Evolutionary conservation across 2,113 vertebrate genomes (phyloP), one percentile per base, ranked within the genome.

Genomic region (Rissa tridactyla): DNA sequence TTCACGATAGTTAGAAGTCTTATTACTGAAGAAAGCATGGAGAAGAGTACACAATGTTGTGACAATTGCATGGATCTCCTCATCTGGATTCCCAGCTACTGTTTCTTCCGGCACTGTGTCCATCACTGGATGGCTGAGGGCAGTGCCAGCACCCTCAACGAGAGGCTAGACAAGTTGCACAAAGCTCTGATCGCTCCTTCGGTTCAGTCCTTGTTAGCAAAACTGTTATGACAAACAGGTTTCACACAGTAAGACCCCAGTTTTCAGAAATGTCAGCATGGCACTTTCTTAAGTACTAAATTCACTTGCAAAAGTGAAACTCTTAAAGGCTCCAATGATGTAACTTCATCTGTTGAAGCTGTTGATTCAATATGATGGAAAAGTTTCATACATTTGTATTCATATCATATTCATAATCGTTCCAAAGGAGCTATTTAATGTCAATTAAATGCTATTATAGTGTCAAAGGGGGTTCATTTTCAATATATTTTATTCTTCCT

Each of bases 321-420:
- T 60, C 58, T 91, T 91, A 77, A 71, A 71, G 30, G 19, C 15
- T 71, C n/a, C 80, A 69, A 3, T 26, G 73, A 94, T 52, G 34
- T 69, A 83, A 65, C 70, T 86, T 70, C 6, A 9, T 57, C 76
- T 92, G 49, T 60, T 85, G 57, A 96, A 96, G 79, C 40, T 96
- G 94, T 97, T 96, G 97, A 97, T 95, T 93, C 89, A 94, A 72
- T 75, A 64, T 94, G 96, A 97, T 94, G 80, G 85, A 96, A 97
- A 68, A 38, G 75, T 96, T 97, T 96, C 89, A 86, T 26, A 42
- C 87, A 87, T 97, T 90, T 93, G 87, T 80, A 96, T 95, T 97
- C 95, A 49, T 79, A 86, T 77, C 64, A 36, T 81, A 77, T 60
- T 79, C 82, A 83, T 92, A 83, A 93, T 51, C 23, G 78, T 80